Percentiles rank a stretch among this genome's conserved stretches.
These are phyloP conservation scores for Caenorhabditis sinica DNA, from an alignment of 2,888 invertebrate genomes.

Conservation along the genomic window DNA sequence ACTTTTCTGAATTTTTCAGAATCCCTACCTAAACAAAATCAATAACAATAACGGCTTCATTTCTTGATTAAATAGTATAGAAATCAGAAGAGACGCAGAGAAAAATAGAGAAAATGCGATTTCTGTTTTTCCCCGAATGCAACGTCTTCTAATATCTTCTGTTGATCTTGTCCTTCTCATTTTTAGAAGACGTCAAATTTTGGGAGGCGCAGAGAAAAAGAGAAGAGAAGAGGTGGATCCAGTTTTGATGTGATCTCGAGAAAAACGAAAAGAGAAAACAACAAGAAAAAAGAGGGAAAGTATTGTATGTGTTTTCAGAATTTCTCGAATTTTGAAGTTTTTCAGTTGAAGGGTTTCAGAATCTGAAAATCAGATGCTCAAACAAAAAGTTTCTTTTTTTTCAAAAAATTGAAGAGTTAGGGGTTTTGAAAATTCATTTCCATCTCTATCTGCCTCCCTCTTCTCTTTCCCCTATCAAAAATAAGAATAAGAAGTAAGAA, in stretches of 20 bases:
- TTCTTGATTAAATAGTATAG: not conserved
- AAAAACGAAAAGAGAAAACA: not conserved
- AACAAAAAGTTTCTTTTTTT: too few species aligned
- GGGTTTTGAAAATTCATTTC: too few species aligned
- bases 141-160: not conserved
- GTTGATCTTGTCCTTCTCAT: not conserved
- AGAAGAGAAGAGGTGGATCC: not conserved
- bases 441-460: too few species aligned
- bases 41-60: not conserved
- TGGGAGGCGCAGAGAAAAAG: not conserved
- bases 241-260: conserved; percentile 3
- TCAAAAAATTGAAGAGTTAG: too few species aligned
- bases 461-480: too few species aligned
- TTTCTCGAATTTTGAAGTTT: not conserved
- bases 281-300: not conserved
- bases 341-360: not conserved
- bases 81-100: not conserved
- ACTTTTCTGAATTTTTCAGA: not conserved
- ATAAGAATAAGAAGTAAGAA: too few species aligned
- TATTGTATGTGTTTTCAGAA: not conserved
- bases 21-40: conserved; percentile 1
- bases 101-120: not conserved
- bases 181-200: not conserved
- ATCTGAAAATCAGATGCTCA: not conserved
- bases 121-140: too few species aligned